Evolutionary conservation across 2,797 vertebrate genomes (phyloP), one percentile per base, ranked within the genome.

Genomic region (Adelosebastes latens): DNA sequence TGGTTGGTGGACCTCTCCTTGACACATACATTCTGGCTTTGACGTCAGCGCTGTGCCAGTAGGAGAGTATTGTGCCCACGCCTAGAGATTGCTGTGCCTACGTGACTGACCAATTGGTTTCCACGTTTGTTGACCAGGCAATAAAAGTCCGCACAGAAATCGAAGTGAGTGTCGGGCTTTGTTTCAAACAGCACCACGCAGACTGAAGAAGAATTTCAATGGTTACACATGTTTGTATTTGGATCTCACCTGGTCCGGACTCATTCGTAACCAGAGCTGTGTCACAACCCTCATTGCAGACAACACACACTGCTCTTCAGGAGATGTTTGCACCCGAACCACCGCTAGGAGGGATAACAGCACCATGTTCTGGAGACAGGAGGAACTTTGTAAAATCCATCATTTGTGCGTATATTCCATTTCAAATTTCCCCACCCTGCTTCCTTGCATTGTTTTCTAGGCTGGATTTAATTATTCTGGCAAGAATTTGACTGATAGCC

Each of bases 231-330:
- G 46, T 74, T 22, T 60, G 20, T 64, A 1, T 63, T 46, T 56
- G 10, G 14, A 7, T 59, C 92, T 95, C 87, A 99, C 98, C 97
- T 97, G 97, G 20, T 94, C 91, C 52, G 93, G 83, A 80, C 92
- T 94, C 82, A 98, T 93, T 77, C 92, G 90, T 75, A 85, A 79
- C 96, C 97, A 98, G 31, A 99, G 93, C 78, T 96, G 95, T 71
- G 92, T 81, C 49, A 96, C 77, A 5, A 95, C 79, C 83, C 86
- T 95, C 65, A 85, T 18, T 24, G 96, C 46, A 31, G 95, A 88
- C 16, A 52, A 73, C 81, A 84, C 87, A 27, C 93, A 86, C 79
- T 93, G 93, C 31, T 86, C 67, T 52, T 96, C 96, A 63, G 95
- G 70, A 80, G 81, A 49, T 0, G 86, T 52, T 3, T 96, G 96